Conservation (phyloP, 2,888 invertebrate species). For the Xestia sexstrigata region DNA sequence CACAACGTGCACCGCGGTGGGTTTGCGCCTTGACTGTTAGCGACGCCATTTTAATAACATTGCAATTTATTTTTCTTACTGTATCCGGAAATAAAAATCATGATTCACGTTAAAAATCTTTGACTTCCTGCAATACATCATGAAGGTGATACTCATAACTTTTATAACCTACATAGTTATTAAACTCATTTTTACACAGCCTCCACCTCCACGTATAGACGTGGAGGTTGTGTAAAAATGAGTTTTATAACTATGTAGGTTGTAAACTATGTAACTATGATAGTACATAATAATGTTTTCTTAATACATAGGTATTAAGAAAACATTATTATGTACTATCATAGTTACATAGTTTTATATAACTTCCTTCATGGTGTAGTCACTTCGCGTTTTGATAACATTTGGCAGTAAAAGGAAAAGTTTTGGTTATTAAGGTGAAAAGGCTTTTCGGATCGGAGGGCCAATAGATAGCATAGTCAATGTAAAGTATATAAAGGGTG, state of each 20-base stretch:
- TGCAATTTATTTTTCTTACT: neutral
- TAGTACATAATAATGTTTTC: too few species aligned
- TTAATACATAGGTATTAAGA: conserved; percentile 28
- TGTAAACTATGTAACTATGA: too few species aligned
- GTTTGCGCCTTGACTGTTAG: too few species aligned
- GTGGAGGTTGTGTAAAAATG: too few species aligned
- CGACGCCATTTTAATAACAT: neutral
- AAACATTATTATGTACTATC: conserved; percentile 27
- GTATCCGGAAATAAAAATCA: neutral
- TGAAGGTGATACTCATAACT: neutral
- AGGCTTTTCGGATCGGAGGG: neutral
- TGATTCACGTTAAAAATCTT: neutral
- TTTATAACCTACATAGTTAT: neutral
- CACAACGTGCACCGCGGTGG: too few species aligned
- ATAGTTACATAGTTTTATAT: conserved; percentile 35
- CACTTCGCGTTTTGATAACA: conserved; percentile 1
- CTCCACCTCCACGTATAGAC: too few species aligned
- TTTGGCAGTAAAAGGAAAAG: neutral
- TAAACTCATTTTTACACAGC: conserved; percentile 4
- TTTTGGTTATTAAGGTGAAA: neutral
- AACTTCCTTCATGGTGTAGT: conserved; percentile 34
- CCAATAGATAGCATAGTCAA: neutral
- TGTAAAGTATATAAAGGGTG: too few species aligned
- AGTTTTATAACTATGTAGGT: too few species aligned
- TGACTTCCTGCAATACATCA: conserved; percentile 1